These are phyloP conservation scores for Toxonevra muliebris DNA, from an alignment of 2,888 invertebrate species.

Conservation along the genomic window DNA sequence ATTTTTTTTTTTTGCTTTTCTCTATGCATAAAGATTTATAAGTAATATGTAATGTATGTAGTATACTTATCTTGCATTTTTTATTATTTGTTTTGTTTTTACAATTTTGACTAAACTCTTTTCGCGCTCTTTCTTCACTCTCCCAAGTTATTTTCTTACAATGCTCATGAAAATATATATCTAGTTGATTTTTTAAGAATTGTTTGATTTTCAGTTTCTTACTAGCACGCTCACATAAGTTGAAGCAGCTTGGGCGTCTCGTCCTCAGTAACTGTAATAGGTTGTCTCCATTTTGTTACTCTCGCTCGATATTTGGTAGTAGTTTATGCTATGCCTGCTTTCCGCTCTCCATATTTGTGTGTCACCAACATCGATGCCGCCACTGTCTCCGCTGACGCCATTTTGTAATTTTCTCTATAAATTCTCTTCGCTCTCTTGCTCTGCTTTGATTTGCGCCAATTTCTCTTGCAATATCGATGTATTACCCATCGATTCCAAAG, in stretches of 20 bases:
- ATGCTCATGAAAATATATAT: too few species aligned
- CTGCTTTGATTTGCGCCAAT: slow-evolving; percentile 63
- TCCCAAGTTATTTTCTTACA: too few species aligned
- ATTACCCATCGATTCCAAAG: slow-evolving; percentile 37
- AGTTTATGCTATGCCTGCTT: slow-evolving; percentile 27
- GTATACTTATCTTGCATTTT: slow-evolving; percentile 17
- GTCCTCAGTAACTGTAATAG: slow-evolving; percentile 40
- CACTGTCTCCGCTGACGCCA: slow-evolving; percentile 36
- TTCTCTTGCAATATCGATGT: slow-evolving; percentile 61
- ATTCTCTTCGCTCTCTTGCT: slow-evolving; percentile 58
- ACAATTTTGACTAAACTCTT: slow-evolving; percentile 28
- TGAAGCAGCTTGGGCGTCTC: neutral
- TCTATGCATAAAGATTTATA: slow-evolving; percentile 23
- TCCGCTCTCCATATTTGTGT: slow-evolving; percentile 44
- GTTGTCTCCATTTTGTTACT: slow-evolving; percentile 36
- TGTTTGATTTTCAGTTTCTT: too few species aligned
- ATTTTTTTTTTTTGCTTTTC: slow-evolving; percentile 16
- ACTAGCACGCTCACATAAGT: too few species aligned
- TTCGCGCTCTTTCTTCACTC: slow-evolving; percentile 5
- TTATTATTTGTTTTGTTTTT: too few species aligned
- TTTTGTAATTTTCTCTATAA: slow-evolving; percentile 62
- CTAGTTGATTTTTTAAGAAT: too few species aligned
- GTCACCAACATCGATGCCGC: slow-evolving; percentile 20
- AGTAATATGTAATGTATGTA: slow-evolving; percentile 12
- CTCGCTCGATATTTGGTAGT: slow-evolving; percentile 16